Base-by-base conservation (phyloP, 1,140 invertebrate genomes). In the Drosophila auraria region DNA sequence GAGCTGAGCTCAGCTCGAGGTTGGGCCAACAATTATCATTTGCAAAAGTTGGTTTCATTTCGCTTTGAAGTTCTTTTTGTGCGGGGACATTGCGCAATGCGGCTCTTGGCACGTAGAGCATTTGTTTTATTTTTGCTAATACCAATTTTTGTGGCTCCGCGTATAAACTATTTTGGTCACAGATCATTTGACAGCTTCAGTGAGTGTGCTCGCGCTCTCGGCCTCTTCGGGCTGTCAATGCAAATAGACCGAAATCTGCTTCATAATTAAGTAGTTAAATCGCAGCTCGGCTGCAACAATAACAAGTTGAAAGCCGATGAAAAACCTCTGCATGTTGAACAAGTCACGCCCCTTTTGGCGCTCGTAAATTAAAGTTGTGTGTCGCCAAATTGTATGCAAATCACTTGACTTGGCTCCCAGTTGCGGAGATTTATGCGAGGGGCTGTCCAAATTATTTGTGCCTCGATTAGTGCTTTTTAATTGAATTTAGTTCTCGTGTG, bases 341-440 rank as follows among this genome's bases (percentile, higher is more conserved):
- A 59, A 71, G 12, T 51, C 50, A 87, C 80, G 83, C 83, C 77
- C 61, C 77, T 83, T 68, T 64, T 44, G 42, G 42, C 17, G 78
- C 73, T 84, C 84, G 86, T 89, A 87, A 87, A 87, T 87, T 84
- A 78, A 66, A 69, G 63, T 62, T 73, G 56, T 50, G 73, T 86
- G 82, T 90, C 84, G 83, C 84, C 82, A 77, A 89, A 89, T 77
- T 80, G 74, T 73, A 86, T 90, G 82, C 84, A 90, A 90, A 89
- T 86, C 58, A 47, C 50, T 45, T 30, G 71, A 58, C 45, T 45
- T 30, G 71, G 58, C 70, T 73, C 68, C 36, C 66, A 60, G 51
- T 42, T 33, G 25, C 77, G 40, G 62, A 68, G 84, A 87, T 87
- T 87, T 87, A 89, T 87, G 59, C 47, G 76, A 59, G 71, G 40